These are phyloP conservation scores for Nymphalis c-album DNA, from an alignment of 2,888 invertebrate species.

Conservation along the genomic window DNA sequence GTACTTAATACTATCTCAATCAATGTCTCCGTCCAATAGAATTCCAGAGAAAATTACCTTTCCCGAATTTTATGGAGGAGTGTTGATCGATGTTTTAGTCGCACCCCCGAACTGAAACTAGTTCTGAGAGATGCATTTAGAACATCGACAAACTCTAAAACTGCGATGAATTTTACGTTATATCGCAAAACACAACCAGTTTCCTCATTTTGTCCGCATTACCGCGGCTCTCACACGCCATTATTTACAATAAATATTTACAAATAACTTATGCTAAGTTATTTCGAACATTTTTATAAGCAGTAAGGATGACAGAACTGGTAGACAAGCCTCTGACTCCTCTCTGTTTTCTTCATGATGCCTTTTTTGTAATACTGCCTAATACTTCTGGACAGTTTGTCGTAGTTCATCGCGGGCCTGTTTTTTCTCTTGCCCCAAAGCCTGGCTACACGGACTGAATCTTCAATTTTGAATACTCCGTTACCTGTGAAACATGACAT, in stretches of 20 bases:
- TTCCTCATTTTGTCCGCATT: slow-evolving; percentile 68
- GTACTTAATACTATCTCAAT: slow-evolving; percentile 64
- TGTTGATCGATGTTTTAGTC: slow-evolving; percentile 53
- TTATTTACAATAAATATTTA: slow-evolving; percentile 62
- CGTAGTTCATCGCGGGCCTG: slow-evolving; percentile 99
- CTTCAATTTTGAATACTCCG: slow-evolving; percentile 99
- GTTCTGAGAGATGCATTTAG: slow-evolving; percentile 45
- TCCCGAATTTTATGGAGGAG: slow-evolving; percentile 77
- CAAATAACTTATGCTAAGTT: slow-evolving; percentile 56
- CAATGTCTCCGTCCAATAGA: slow-evolving; percentile 69
- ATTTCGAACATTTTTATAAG: slow-evolving; percentile 81
- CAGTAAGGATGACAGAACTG: slow-evolving; percentile 98
- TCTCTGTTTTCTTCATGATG: slow-evolving; percentile 99
- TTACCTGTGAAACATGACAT: slow-evolving; percentile 76
- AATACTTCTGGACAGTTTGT: slow-evolving; percentile 98
- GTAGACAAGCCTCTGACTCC: slow-evolving; percentile 98
- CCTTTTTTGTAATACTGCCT: slow-evolving; percentile 99
- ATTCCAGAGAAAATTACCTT: slow-evolving; percentile 81
- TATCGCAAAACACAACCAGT: slow-evolving; percentile 65
- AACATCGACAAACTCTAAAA: slow-evolving; percentile 54
- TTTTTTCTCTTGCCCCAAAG: slow-evolving; percentile 99
- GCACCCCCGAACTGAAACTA: slow-evolving; percentile 49
- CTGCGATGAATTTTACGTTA: slow-evolving; percentile 64
- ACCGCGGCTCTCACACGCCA: slow-evolving; percentile 68
- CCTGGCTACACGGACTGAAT: slow-evolving; percentile 97